phyloP scores from a whole-genome alignment of 2,113 vertebrate genomes.

The Oriolus oriolus region DNA sequence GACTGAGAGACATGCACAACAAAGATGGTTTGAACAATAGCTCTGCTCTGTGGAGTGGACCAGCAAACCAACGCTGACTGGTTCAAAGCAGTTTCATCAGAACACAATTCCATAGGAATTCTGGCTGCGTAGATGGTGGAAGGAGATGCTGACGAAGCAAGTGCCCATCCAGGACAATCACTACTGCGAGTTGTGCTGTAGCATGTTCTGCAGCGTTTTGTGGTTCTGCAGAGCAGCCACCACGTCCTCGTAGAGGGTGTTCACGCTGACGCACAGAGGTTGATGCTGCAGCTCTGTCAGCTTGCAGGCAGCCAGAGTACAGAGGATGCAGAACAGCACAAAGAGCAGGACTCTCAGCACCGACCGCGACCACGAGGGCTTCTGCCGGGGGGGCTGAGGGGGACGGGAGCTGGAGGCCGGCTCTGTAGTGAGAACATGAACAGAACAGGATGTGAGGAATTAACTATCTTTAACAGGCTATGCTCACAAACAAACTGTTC shows the following conservation, averaged over 20 bases:
- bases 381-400: slow-evolving; percentile 47
- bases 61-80: slow-evolving; percentile 21
- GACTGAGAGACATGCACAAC: slow-evolving; percentile 35
- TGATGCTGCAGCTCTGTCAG: slow-evolving; percentile 81
- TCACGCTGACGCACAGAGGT: slow-evolving; percentile 77
- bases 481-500: background rate
- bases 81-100: slow-evolving; percentile 67
- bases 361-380: slow-evolving; percentile 60
- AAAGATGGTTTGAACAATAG: background rate
- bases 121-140: slow-evolving; percentile 69
- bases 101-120: slow-evolving; percentile 94
- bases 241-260: slow-evolving; percentile 75
- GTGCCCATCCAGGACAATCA: slow-evolving; percentile 48
- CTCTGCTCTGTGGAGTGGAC: slow-evolving; percentile 21
- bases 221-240: slow-evolving; percentile 80
- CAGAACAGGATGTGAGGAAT: background rate
- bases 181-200: slow-evolving; percentile 79
- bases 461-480: background rate
- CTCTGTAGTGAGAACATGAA: slow-evolving; percentile 43
- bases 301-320: slow-evolving; percentile 71
- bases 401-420: slow-evolving; percentile 42
- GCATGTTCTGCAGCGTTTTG: slow-evolving; percentile 78
- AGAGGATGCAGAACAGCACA: slow-evolving; percentile 71
- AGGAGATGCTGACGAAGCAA: slow-evolving; percentile 55
- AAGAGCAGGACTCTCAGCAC: slow-evolving; percentile 75